Evolutionary conservation across 2,888 invertebrate species (phyloP).

Genomic region (Drosophila greeni): DNA sequence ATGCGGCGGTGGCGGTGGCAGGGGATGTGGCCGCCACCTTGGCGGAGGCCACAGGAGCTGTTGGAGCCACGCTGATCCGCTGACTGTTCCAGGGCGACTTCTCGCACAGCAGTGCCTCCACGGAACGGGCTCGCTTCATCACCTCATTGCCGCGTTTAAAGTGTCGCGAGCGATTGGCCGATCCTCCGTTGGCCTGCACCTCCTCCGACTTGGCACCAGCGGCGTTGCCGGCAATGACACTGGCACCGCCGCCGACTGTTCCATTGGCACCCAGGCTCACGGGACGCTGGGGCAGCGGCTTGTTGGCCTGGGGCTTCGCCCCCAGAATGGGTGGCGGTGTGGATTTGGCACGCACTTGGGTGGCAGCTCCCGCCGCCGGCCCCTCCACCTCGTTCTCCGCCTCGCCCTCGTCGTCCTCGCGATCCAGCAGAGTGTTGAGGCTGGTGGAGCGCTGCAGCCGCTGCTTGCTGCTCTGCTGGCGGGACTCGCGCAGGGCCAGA

Average conservation of each 20-base stretch:
- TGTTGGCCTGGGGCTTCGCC: constrained; percentile 46
- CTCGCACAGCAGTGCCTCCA: constrained; percentile 88
- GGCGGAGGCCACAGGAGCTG: constrained; percentile 10
- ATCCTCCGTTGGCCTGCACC: constrained; percentile 9
- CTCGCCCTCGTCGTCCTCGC: constrained; percentile 79
- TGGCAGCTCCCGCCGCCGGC: constrained; percentile 3
- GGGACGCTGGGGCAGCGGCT: constrained; percentile 30
- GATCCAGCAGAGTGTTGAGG: constrained; percentile 90
- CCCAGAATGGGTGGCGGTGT: constrained; percentile 53
- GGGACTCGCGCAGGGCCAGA: constrained; percentile 88
- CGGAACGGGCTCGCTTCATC: constrained; percentile 91
- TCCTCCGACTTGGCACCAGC: constrained; percentile 6
- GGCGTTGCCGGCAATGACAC: background rate
- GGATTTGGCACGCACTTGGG: constrained; percentile 30
- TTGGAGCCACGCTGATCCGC: constrained; percentile 35
- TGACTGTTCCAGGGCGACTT: constrained; percentile 79
- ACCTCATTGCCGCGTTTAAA: constrained; percentile 82
- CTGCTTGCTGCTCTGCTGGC: constrained; percentile 83
- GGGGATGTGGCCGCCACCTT: constrained; percentile 32
- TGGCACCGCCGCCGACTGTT: constrained; percentile 1
- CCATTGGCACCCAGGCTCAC: constrained; percentile 40
- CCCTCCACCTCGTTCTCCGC: constrained; percentile 54
- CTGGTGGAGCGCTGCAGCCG: constrained; percentile 87
- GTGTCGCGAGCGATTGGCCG: constrained; percentile 76
- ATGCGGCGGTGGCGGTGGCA: constrained; percentile 23